A percentile compares a stretch with the other conserved stretches of the same genome.
Conservation (phyloP, 2,888 invertebrate genomes). For the Cordilura impudica region DNA sequence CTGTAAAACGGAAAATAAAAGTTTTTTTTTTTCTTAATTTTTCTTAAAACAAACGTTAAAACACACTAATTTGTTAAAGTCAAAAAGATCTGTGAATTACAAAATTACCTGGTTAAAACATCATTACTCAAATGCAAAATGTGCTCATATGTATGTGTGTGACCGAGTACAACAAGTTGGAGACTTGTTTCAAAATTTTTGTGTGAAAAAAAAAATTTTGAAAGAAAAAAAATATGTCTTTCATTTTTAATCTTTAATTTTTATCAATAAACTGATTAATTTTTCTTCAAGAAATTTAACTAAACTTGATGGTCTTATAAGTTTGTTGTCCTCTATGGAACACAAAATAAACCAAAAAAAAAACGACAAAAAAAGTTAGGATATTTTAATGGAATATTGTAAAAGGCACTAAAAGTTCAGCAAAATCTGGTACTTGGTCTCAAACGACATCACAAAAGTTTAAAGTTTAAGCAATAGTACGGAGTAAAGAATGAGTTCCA, state of each 20-base stretch:
- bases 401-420: no score
- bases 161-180: background rate
- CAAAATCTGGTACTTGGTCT: no score
- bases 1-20: conserved; percentile 23
- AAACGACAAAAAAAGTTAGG: no score
- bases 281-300: background rate
- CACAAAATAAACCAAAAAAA: no score
- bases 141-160: background rate
- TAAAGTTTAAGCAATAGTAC: no score
- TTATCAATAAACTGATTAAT: background rate
- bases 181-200: background rate
- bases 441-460: no score
- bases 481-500: no score
- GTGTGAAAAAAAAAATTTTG: background rate
- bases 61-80: conserved; percentile 43
- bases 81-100: conserved; percentile 2
- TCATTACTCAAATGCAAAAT: background rate
- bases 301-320: no score
- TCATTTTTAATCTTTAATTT: background rate
- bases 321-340: no score
- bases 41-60: background rate
- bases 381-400: no score
- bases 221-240: background rate
- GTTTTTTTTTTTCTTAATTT: background rate
- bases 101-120: conserved; percentile 19